Evolutionary conservation across 2,113 vertebrate species (phyloP), one percentile per base, ranked within the genome.

Genomic region (Macquaria ambigua): DNA sequence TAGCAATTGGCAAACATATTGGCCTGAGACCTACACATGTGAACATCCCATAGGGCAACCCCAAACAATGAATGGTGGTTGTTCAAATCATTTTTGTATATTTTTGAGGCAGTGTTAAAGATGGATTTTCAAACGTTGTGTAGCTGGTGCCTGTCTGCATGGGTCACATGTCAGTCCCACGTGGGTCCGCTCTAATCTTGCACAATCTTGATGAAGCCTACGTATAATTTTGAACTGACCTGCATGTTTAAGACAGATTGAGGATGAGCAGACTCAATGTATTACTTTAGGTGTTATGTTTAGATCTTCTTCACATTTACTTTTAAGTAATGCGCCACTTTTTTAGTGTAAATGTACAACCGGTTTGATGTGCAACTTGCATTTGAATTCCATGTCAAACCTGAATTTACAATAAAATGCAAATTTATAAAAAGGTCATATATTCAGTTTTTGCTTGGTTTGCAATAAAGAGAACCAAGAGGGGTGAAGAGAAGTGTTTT

Each of bases 341-440:
- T 63, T 37, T 28, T 9, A 31, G n/a, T 9, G 1, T 56, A 34
- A 34, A 34, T 3, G 4, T 34, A 34, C 34, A 34, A 34, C 34
- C 4, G 34, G 4, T 34, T 34, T 34, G 34, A 34, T 34, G 34
- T 34, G 34, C n/a, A 6, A 31, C 18, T 81, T 68, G 21, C 43
- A 43, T 86, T 77, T 73, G 43, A 66, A 71, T 58, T 61, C 34
- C 12, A 7, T 25, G 34, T 53, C 37, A 58, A 55, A 46, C n/a
- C 21, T 56, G 31, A 75, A 79, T 77, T 63, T 31, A 80, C 68
- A 64, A n/a, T 28, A 74, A 77, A 74, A 80, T 74, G 41, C 55
- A 5, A 62, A 43, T 50, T n/a, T n/a, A 0, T 18, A n/a, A 62
- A 41, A 28, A 8, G 10, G 10, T 34, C 62, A 43, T 50, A 48